Conservation (phyloP, 2,888 invertebrate species). For the Athalia rosae region DNA sequence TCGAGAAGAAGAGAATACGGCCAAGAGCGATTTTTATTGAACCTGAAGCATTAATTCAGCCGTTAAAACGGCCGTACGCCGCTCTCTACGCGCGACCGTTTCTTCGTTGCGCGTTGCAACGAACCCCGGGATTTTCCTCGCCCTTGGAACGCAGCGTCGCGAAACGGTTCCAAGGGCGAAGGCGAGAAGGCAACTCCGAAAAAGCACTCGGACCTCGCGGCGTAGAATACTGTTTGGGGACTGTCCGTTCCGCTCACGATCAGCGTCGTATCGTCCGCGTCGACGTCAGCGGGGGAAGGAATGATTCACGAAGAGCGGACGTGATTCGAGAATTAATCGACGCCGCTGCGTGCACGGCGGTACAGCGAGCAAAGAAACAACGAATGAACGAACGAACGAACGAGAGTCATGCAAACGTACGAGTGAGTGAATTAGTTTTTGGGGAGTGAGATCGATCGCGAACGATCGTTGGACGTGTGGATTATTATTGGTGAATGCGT, state of each 20-base stretch:
- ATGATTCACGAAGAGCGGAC: background rate
- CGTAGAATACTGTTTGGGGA: background rate
- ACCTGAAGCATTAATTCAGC: constrained; percentile 41
- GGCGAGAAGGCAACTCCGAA: too few species aligned
- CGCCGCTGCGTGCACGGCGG: too few species aligned
- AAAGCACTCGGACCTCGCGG: background rate
- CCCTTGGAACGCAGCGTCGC: background rate
- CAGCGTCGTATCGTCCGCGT: background rate
- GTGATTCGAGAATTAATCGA: constrained; percentile 12
- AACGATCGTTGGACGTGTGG: too few species aligned
- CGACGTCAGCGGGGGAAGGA: background rate
- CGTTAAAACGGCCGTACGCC: constrained; percentile 26
- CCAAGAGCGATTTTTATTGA: constrained; percentile 30
- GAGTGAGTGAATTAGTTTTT: background rate
- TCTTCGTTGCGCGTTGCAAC: constrained; percentile 5
- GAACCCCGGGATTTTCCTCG: constrained; percentile 18
- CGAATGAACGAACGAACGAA: too few species aligned
- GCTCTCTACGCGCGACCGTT: background rate
- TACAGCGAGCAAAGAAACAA: too few species aligned
- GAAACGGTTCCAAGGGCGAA: background rate
- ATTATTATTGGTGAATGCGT: too few species aligned
- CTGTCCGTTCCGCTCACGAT: background rate
- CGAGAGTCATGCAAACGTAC: background rate
- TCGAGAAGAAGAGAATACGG: constrained; percentile 11
- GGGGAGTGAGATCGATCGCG: too few species aligned